phyloP scores from a whole-genome alignment of 2,888 invertebrate genomes.

The Diarsia brunnea region DNA sequence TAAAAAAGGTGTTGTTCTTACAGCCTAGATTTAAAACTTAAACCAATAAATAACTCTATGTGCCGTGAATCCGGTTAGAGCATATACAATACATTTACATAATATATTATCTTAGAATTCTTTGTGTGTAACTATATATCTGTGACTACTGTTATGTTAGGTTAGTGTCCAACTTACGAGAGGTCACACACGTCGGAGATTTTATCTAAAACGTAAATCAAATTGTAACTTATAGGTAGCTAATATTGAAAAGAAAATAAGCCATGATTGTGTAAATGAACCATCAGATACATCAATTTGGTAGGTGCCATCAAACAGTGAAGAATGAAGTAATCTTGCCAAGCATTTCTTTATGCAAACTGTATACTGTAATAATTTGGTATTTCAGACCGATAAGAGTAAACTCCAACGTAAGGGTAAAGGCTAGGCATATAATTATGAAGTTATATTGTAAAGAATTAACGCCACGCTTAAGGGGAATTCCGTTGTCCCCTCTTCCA shows the following conservation, averaged over 20 bases:
- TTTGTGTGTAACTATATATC: constrained; percentile 16
- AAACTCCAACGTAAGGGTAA: no score
- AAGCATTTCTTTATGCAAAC: background rate
- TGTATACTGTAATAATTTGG: no score
- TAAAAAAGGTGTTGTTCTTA: constrained; percentile 13
- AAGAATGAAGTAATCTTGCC: background rate
- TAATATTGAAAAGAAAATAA: background rate
- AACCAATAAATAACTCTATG: constrained; percentile 43
- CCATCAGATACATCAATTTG: background rate
- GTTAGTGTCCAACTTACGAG: constrained; percentile 21
- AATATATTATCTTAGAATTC: constrained; percentile 40
- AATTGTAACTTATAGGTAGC: background rate
- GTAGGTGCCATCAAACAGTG: background rate
- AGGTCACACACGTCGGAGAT: background rate
- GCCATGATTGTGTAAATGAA: background rate
- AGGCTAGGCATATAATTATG: background rate
- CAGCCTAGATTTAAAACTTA: constrained; percentile 41
- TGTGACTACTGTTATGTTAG: constrained; percentile 43
- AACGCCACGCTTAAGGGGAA: background rate
- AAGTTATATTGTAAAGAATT: background rate
- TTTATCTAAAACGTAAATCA: background rate
- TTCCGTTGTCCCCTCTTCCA: no score
- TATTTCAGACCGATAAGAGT: no score
- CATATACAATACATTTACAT: constrained; percentile 50
- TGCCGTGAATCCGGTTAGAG: constrained; percentile 51